phyloP scores from a whole-genome alignment of 2,797 vertebrate species.

The Phrynocephalus forsythii region DNA sequence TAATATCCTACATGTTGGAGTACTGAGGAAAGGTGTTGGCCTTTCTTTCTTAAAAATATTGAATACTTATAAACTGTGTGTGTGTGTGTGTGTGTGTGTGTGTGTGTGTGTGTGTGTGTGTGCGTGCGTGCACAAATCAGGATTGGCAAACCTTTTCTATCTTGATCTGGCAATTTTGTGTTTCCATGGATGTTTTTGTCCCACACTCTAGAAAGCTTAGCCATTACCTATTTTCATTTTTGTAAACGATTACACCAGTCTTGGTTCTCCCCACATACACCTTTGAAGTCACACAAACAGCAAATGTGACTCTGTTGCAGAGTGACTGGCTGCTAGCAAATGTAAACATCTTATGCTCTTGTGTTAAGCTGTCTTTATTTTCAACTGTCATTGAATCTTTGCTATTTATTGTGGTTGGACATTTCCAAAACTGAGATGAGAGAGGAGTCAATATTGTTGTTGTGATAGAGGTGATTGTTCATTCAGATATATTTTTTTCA shows the following conservation, averaged over 20 bases:
- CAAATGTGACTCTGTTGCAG: constrained; percentile 14
- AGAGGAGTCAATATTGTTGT: not conserved
- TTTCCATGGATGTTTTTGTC: constrained; percentile 18
- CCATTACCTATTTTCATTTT: constrained; percentile 25
- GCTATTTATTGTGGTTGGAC: not conserved
- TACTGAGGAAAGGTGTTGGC: not conserved
- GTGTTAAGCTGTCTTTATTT: not conserved
- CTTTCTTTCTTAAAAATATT: not conserved
- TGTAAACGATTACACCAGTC: not conserved
- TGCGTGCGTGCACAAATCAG: not conserved
- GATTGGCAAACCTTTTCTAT: not conserved
- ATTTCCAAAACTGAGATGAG: not conserved
- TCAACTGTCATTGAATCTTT: constrained; percentile 31
- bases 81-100: too few species aligned
- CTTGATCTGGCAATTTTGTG: not conserved
- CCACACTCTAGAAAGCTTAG: constrained; percentile 10
- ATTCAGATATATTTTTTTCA: too few species aligned
- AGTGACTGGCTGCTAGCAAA: constrained; percentile 46
- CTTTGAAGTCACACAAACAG: not conserved
- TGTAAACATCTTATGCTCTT: constrained; percentile 12
- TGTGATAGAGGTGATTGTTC: not conserved
- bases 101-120: too few species aligned
- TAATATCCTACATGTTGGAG: not conserved
- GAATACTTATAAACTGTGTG: not conserved
- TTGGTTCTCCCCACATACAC: constrained; percentile 2